Percentiles rank a stretch among this genome's conserved stretches.
Conservation (phyloP, 92 coral and sea anemone genomes). For the Montipora capitata region DNA sequence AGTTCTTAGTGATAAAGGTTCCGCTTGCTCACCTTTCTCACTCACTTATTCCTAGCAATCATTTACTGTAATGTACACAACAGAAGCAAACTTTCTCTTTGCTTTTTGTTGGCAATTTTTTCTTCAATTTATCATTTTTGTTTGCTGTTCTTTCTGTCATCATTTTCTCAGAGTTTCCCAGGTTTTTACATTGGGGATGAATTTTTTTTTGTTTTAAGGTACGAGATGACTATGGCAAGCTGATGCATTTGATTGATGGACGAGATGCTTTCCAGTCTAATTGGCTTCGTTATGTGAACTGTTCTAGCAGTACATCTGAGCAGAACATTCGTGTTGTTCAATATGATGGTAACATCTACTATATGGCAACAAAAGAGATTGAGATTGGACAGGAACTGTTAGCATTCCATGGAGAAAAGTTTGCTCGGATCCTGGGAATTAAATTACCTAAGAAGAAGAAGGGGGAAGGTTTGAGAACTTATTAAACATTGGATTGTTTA, state of each 20-base stretch:
- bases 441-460: constrained; percentile 59
- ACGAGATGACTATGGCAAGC: constrained; percentile 91
- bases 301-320: constrained; percentile 73
- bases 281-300: constrained; percentile 95
- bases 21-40: too few relatives aligned
- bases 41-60: too few relatives aligned
- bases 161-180: too few relatives aligned
- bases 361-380: constrained; percentile 91
- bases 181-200: too few relatives aligned
- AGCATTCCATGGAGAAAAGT: constrained; percentile 85
- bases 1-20: too few relatives aligned
- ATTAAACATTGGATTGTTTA: neutral
- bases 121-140: too few relatives aligned
- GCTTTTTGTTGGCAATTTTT: too few relatives aligned
- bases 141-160: too few relatives aligned
- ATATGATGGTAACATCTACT: constrained; percentile 94
- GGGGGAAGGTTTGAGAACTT: neutral
- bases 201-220: constrained; percentile 63
- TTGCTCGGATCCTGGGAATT: constrained; percentile 84
- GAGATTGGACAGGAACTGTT: constrained; percentile 88
- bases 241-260: constrained; percentile 86
- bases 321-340: constrained; percentile 95
- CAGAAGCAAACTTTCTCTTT: too few relatives aligned
- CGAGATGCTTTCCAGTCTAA: constrained; percentile 96
- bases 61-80: too few relatives aligned